These are phyloP conservation scores for Chaetodon trifasciatus DNA, from an alignment of 2,797 vertebrate species.

Conservation along the genomic window DNA sequence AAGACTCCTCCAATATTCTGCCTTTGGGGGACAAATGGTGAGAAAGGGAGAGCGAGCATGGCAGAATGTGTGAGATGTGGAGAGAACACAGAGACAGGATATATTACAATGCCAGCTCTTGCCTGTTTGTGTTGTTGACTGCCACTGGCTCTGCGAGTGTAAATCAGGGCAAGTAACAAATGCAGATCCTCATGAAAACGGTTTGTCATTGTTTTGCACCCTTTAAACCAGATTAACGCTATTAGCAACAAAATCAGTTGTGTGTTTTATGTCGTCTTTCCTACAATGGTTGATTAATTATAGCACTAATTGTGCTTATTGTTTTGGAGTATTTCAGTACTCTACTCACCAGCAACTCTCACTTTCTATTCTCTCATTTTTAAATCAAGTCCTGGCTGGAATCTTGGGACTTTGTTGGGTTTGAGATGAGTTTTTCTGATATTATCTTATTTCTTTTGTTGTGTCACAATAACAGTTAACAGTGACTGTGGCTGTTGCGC, in stretches of 20 bases:
- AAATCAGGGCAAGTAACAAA: conserved; percentile 46
- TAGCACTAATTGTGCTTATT: neutral
- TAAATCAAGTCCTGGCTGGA: neutral
- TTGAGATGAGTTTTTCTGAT: too few relatives aligned
- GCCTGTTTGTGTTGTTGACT: conserved; percentile 52
- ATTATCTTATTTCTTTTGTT: neutral
- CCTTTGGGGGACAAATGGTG: conserved; percentile 63
- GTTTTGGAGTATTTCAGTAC: neutral
- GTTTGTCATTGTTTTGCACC: neutral
- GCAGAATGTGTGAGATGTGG: conserved; percentile 34
- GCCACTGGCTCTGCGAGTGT: conserved; percentile 31
- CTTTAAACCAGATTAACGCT: neutral
- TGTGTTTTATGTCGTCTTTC: conserved; percentile 1
- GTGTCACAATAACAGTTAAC: neutral
- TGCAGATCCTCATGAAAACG: conserved; percentile 8
- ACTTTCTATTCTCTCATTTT: neutral
- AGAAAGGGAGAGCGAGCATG: conserved; percentile 45
- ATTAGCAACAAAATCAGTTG: neutral
- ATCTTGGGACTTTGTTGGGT: neutral
- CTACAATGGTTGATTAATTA: neutral
- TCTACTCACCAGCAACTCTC: neutral
- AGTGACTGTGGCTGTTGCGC: neutral
- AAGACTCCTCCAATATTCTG: conserved; percentile 76
- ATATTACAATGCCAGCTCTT: conserved; percentile 50
- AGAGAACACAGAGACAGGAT: conserved; percentile 45